Evolutionary conservation across 2,797 vertebrate genomes (phyloP), one percentile per base, ranked within the genome.

Genomic region (Cossypha dichroa): DNA sequence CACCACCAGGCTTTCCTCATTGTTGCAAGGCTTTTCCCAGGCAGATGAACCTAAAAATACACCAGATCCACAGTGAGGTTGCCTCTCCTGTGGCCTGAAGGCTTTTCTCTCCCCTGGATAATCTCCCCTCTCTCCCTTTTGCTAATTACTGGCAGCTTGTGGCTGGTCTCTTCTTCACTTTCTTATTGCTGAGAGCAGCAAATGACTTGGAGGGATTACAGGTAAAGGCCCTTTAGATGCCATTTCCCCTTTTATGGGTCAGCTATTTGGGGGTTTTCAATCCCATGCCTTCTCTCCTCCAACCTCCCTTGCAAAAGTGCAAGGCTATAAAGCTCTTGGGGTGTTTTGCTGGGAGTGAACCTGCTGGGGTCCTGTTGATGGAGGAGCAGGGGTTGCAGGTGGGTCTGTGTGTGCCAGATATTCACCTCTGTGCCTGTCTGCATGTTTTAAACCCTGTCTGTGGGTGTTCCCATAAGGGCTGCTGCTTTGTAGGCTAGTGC

Each of bases 1-100:
- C 59, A 75, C 89, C 69, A 91, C 62, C 75, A 89, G 85, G 82
- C 69, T 85, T 89, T 85, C 64, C 84, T 94, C 77, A 56, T 91
- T 81, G 82, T 94, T 76, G 58, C 51, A 48, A 91, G 95, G 76
- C 82, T 96, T 96, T 95, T 91, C 95, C 89, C 87, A 88, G 85
- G 85, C 91, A 94, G 85, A 75, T 2, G 21, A 92, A 85, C 92
- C 88, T 97, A 93, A 95, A 97, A 96, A 94, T 95, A 96, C 22
- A 79, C 43, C 55, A 52, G 43, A 55, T 93, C 33, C 55, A 29
- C 34, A 59, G 80, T 64, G 52, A 79, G 64, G 76, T 60, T 49
- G 66, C n/a, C 68, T 94, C 92, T 95, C 92, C 88, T 70, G 88
- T 93, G 92, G 58, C 75, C 70, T 7, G 4, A 3, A 34, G 94